Conservation (phyloP, 2,113 vertebrate genomes). For the Anoplopoma fimbria region DNA sequence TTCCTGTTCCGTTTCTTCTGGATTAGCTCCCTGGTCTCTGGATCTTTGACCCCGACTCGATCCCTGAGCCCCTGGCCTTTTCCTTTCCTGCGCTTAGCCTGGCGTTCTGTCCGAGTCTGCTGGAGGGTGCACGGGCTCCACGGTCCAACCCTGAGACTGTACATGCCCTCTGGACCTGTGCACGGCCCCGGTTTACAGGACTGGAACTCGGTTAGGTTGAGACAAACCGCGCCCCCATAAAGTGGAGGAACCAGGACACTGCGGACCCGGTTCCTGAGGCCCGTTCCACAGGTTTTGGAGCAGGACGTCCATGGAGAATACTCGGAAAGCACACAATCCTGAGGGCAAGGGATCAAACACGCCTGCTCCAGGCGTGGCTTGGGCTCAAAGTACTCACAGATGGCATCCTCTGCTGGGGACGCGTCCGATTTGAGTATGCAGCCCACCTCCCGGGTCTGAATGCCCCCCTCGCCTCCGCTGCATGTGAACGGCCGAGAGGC, state of each 20-base stretch:
- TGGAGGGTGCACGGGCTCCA: constrained; percentile 88
- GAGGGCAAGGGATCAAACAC: constrained; percentile 94
- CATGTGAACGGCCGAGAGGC: constrained; percentile 81
- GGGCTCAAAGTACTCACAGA: constrained; percentile 97
- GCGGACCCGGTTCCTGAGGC: constrained; percentile 91
- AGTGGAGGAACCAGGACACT: constrained; percentile 90
- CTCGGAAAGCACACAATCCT: constrained; percentile 93
- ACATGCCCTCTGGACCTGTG: constrained; percentile 84
- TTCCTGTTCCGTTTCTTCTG: constrained; percentile 96
- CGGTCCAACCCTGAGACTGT: constrained; percentile 89
- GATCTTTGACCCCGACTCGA: constrained; percentile 85
- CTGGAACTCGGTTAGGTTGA: constrained; percentile 95
- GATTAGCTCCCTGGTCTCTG: constrained; percentile 93
- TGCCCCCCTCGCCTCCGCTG: constrained; percentile 91
- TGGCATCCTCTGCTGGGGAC: constrained; percentile 88
- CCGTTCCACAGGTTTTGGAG: constrained; percentile 92
- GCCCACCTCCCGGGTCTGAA: constrained; percentile 91
- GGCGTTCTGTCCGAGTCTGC: constrained; percentile 83
- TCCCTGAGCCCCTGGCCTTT: constrained; percentile 83
- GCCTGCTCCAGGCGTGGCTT: constrained; percentile 95
- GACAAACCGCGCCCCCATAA: constrained; percentile 90
- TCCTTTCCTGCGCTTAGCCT: constrained; percentile 88
- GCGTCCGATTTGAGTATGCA: constrained; percentile 89
- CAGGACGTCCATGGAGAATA: constrained; percentile 94
- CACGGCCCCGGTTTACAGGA: constrained; percentile 88